A percentile compares a stretch with the other conserved stretches of the same genome.
phyloP scores from a whole-genome alignment of 2,888 invertebrate species.

The Epistrophe grossulariae region DNA sequence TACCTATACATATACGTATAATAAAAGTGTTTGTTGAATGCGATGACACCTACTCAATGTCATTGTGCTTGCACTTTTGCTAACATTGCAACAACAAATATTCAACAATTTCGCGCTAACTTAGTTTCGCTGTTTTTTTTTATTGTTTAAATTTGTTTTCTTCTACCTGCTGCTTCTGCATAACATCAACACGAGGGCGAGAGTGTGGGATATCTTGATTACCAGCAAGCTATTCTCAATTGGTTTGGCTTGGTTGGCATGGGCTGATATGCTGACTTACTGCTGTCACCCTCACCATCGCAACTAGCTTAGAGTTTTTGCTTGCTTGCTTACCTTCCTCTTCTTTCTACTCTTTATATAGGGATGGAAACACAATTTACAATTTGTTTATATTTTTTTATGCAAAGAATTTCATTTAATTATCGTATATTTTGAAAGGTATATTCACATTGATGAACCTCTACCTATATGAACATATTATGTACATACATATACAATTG shows the following conservation, averaged over 20 bases:
- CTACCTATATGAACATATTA: background rate
- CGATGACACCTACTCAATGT: slow-evolving; percentile 37
- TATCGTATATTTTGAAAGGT: slow-evolving; percentile 3
- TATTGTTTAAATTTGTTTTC: slow-evolving; percentile 1
- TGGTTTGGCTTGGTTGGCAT: background rate
- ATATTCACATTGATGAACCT: background rate
- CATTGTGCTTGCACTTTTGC: slow-evolving; percentile 17
- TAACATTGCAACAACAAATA: background rate
- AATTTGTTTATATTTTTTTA: slow-evolving; percentile 36
- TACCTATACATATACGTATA: no score
- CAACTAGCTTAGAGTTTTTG: background rate
- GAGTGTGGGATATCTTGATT: slow-evolving; percentile 72
- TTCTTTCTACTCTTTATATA: slow-evolving; percentile 1
- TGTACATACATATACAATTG: background rate
- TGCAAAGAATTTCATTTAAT: slow-evolving; percentile 15
- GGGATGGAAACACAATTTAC: slow-evolving; percentile 3
- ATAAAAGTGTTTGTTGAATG: background rate
- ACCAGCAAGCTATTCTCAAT: slow-evolving; percentile 64
- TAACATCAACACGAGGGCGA: slow-evolving; percentile 57
- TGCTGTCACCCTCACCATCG: background rate
- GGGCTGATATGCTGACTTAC: background rate
- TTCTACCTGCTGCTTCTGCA: slow-evolving; percentile 18
- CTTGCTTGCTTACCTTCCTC: background rate
- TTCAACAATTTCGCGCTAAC: background rate
- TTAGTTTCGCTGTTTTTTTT: slow-evolving; percentile 1